Base-by-base conservation (phyloP, 2,888 invertebrate species). In the Elegia similella region DNA sequence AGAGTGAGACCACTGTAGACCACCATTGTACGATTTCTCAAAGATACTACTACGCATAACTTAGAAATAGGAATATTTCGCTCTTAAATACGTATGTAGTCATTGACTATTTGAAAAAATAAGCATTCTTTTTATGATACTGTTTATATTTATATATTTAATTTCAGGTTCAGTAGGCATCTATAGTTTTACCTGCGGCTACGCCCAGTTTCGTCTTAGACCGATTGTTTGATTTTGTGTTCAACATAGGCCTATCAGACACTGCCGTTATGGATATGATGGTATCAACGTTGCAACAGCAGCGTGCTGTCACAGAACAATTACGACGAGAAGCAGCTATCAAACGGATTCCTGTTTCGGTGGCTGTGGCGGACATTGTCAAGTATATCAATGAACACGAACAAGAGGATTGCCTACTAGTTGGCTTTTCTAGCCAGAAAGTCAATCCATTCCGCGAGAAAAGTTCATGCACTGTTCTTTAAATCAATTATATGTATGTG, bases 361-460 rank as follows among this genome's bases (percentile, higher is more conserved):
- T 95, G 71, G 98, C 98, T n/a, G 96, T 98, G 59, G 95, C 96
- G 65, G 96, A 98, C 73, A 97, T 98, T 70, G 96, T 98, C 79
- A 97, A 97, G 79, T 98, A 95, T 80, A 96, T 98, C 65, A 93
- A 94, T 46, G 98, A 98, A 73, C 98, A 98, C 76, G 96, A 97
- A 77, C 96, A 96, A 71, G 98, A 98, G 76, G 98, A 98, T 88
- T 98, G 96, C 75, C 93, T 98, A 52, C 93, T 98, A 64, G 96
- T 97, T 65, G 98, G 98, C 38, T 98, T 98, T 85, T 96, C 97
- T 63, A 97, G 96, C 69, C 98, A 98, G 82, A 97, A 98, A 82
- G 96, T 97, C 13, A 98, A 98, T 89, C 98, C 98, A 30, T 98
- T 98, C 93, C 95, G 98, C 66, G 98, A 98, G 88, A 98, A 98